These are phyloP conservation scores for Kuschelorhynchus macadamiae DNA, from an alignment of 2,888 invertebrate genomes.

Conservation along the genomic window DNA sequence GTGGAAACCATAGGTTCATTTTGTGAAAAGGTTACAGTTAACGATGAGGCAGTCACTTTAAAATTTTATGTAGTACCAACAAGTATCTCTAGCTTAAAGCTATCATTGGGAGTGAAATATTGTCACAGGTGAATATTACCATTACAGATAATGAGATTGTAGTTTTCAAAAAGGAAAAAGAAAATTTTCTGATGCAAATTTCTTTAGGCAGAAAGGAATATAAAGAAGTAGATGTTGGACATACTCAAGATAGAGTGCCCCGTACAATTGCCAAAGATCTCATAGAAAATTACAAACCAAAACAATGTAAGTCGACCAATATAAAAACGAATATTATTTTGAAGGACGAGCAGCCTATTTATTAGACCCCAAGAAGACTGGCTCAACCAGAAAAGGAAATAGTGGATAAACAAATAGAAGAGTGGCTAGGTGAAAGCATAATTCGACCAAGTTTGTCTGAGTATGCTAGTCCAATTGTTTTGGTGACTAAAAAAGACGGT, in stretches of 20 bases:
- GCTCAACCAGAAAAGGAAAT: constrained; percentile 42
- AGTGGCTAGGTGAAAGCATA: constrained; percentile 46
- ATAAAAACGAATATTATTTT: constrained; percentile 37
- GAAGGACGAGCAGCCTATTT: constrained; percentile 44
- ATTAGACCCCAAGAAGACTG: constrained; percentile 50
- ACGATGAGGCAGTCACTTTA: constrained; percentile 39
- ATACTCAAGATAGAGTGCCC: background rate
- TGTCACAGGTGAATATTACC: background rate
- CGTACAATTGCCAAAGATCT: constrained; percentile 5
- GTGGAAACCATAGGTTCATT: constrained; percentile 45
- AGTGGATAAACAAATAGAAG: constrained; percentile 43
- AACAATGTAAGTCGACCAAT: constrained; percentile 15
- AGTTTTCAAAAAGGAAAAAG: constrained; percentile 3
- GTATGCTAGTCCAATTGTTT: constrained; percentile 46
- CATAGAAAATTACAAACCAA: constrained; percentile 26
- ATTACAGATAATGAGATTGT: background rate
- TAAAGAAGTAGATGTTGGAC: constrained; percentile 5
- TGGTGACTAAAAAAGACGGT: background rate
- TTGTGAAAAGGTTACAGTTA: constrained; percentile 30
- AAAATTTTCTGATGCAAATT: constrained; percentile 30
- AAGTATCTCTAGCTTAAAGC: constrained; percentile 25
- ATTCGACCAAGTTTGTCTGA: constrained; percentile 39
- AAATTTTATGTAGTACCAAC: constrained; percentile 45
- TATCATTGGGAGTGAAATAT: constrained; percentile 22
- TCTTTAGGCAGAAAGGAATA: background rate